Evolutionary conservation across 2,797 vertebrate genomes (phyloP), one percentile per base, ranked within the genome.

Genomic region (Aeoliscus strigatus): DNA sequence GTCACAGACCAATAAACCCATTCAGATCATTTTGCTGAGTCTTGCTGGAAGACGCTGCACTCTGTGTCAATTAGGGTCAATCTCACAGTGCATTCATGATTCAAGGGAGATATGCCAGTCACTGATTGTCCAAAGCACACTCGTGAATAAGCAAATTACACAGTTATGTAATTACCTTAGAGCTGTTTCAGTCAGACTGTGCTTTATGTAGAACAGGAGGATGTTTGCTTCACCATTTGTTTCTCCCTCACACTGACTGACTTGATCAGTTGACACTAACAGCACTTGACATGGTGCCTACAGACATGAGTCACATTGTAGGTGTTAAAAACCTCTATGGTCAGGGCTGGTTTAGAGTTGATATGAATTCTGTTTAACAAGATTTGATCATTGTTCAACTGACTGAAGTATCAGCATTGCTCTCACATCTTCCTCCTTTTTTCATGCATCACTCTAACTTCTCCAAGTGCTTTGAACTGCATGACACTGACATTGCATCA

Each of bases 41-140:
- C 29, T 29, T 54, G 66, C 43, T 67, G 62, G 48, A 69, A 56
- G 64, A 79, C 62, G 49, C 56, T 62, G 55, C 53, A 43, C 75
- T 86, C 75, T 73, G 72, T 81, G 47, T 75, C 60, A 83, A 86
- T 87, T 83, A 77, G 65, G 77, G 75, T 79, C 79, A 64, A 21
- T 57, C 65, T 70, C 43, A 35, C 50, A 11, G 31, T 21, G 31
- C 53, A 47, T 77, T 71, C 59, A 69, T 73, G 59, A 44, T 39
- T 36, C 7, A 18, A 14, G 26, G 29, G 42, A 34, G 27, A 49
- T 41, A 53, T 59, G 61, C 39, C 43, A 52, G 36, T 57, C 54
- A 39, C 41, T 8, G 46, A 67, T 61, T 21, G 62, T 64, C 27
- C 33, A 31, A 28, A 41, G 28, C 13, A 43, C 51, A 9, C 28